These are phyloP conservation scores for Macrosoma leucophasiata DNA, from an alignment of 2,888 invertebrate species.

Conservation along the genomic window DNA sequence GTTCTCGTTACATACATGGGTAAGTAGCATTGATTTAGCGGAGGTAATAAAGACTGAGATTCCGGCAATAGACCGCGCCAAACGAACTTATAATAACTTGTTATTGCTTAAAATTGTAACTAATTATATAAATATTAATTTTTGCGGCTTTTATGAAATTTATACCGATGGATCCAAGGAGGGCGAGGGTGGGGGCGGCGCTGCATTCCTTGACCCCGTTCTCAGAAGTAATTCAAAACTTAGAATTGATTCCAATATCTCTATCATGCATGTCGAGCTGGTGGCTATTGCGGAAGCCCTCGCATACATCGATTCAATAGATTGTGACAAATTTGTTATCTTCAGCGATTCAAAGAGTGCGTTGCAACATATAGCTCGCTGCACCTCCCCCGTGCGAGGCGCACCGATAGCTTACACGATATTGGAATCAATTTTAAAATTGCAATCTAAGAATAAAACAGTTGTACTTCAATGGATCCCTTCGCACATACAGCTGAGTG, in stretches of 20 bases:
- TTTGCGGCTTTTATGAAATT: constrained; percentile 3
- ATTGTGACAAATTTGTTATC: constrained; percentile 15
- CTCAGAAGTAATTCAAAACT: constrained; percentile 3
- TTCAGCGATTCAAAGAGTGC: constrained; percentile 19
- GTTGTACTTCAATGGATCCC: constrained; percentile 19
- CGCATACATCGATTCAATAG: constrained; percentile 9
- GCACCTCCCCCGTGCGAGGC: constrained; percentile 17
- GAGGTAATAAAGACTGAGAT: constrained; percentile 1
- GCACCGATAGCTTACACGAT: constrained; percentile 19
- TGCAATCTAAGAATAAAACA: constrained; percentile 1
- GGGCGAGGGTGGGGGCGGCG: constrained; percentile 4
- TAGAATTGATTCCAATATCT: constrained; percentile 13
- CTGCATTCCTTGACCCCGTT: constrained; percentile 9
- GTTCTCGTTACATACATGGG: constrained; percentile 10
- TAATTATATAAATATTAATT: constrained; percentile 2
- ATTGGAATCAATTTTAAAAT: constrained; percentile 13
- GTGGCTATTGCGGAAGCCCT: constrained; percentile 15
- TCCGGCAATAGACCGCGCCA: constrained; percentile 2
- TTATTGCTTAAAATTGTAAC: constrained; percentile 1
- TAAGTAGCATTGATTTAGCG: constrained; percentile 7
- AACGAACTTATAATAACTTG: neutral
- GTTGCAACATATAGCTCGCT: constrained; percentile 19
- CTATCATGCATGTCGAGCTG: constrained; percentile 18
- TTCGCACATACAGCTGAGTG: constrained; percentile 13
- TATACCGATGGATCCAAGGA: constrained; percentile 14